Evolutionary conservation across 2,113 vertebrate species (phyloP), one percentile per base, ranked within the genome.

Genomic region (Sphaerodactylus townsendi): DNA sequence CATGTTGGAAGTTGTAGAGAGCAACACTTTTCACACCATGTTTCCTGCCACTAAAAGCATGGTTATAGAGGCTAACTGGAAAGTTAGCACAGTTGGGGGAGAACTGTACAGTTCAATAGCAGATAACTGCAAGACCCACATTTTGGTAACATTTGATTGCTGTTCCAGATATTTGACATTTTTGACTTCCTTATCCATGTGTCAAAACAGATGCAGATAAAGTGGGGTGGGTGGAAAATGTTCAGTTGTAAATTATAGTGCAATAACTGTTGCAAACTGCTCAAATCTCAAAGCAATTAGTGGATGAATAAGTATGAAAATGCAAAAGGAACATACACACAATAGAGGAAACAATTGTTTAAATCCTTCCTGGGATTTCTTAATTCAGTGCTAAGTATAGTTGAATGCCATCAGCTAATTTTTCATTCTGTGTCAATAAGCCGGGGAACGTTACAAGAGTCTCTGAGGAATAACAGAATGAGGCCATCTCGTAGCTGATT

Each of bases 281-380:
- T 59, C 83, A 78, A 78, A 71, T 69, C 83, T 62, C 83, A 84
- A 39, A 77, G 75, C 83, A 84, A 78, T 84, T 84, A 78, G 76
- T 71, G 75, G 50, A 78, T 71, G 74, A 84, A 77, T 59, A 70
- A 39, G 82, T 77, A 77, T 1, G 5, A 78, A 39, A 62, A 78
- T 35, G 50, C 46, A 35, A 62, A 77, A 17, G 82, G 50, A 39
- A 68, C 59, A 62, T 25, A 62, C 59, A 21, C 44, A 44, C 44
- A 25, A 28, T 41, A 48, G 68, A 41, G n/a, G 28, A 71, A 78
- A 71, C 14, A 21, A 3, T 35, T 44, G 30, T 33, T 44, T 35
- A n/a, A 72, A 35, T 46, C 81, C 71, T 65, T 64, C 75, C 46
- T 48, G 66, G 83, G 53, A 37, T 78, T 71, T 39, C n/a, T 37